Conservation (phyloP, 2,113 vertebrate genomes). For the Gambusia affinis region DNA sequence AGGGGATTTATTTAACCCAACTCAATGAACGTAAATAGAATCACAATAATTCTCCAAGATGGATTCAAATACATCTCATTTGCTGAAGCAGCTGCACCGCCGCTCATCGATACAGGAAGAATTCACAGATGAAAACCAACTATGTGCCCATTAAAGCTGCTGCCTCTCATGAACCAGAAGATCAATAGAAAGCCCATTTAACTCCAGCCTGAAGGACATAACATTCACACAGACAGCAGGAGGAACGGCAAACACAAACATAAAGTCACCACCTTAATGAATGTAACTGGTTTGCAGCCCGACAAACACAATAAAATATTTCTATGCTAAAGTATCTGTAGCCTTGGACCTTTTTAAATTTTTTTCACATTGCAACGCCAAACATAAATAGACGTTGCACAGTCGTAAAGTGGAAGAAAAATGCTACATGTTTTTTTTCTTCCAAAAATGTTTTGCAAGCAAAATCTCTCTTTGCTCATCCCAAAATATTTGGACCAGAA, state of each 20-base stretch:
- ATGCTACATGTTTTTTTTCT: neutral
- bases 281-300: neutral
- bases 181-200: constrained; percentile 56
- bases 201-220: constrained; percentile 33
- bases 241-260: neutral
- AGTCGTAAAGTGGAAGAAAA: neutral
- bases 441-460: neutral
- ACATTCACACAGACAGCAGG: constrained; percentile 1
- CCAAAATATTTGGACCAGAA: too few species aligned
- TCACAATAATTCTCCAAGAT: neutral
- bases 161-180: constrained; percentile 27
- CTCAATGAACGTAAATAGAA: neutral
- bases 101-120: constrained; percentile 5
- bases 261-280: neutral
- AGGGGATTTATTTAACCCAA: neutral
- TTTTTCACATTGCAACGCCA: neutral
- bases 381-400: neutral
- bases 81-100: neutral
- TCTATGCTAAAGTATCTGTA: neutral
- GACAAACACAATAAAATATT: neutral
- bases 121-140: constrained; percentile 18
- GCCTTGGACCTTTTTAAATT: neutral
- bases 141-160: constrained; percentile 19
- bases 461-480: too few species aligned
- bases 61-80: neutral